Conservation (phyloP, 2,113 vertebrate species). For the Onychostoma macrolepis region DNA sequence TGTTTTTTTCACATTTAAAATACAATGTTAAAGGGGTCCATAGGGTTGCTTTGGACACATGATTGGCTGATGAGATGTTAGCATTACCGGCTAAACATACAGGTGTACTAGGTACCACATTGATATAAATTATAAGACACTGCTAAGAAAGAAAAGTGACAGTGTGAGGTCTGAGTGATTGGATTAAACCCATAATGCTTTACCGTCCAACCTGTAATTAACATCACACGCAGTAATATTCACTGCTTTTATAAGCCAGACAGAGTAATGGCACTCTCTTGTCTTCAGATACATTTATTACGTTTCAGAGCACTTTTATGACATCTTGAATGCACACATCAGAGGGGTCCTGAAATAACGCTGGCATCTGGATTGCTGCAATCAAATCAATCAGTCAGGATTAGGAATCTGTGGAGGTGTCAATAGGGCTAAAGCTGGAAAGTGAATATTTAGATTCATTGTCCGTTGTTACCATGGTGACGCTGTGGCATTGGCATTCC, state of each 20-base stretch:
- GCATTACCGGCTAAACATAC: background rate
- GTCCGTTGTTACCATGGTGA: background rate
- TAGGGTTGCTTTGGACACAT: background rate
- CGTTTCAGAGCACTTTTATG: constrained; percentile 48
- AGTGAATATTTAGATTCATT: background rate
- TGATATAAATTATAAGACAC: background rate
- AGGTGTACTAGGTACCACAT: background rate
- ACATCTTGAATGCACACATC: constrained; percentile 55
- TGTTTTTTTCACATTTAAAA: too few species aligned
- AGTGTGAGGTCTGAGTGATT: background rate
- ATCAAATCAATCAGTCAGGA: constrained; percentile 41
- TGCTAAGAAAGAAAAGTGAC: background rate
- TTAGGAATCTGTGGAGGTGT: background rate
- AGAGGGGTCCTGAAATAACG: constrained; percentile 57
- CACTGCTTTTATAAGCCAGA: constrained; percentile 24
- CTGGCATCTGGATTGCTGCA: constrained; percentile 68
- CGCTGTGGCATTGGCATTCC: background rate
- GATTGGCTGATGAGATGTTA: background rate
- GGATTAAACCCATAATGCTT: constrained; percentile 19
- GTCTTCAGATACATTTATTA: constrained; percentile 38
- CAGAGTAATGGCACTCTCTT: constrained; percentile 51
- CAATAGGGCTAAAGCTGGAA: constrained; percentile 14
- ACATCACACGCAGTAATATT: constrained; percentile 19
- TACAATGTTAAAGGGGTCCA: too few species aligned
- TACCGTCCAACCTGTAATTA: background rate